Conservation (phyloP, 2,113 vertebrate genomes). For the Chaetura pelagica region DNA sequence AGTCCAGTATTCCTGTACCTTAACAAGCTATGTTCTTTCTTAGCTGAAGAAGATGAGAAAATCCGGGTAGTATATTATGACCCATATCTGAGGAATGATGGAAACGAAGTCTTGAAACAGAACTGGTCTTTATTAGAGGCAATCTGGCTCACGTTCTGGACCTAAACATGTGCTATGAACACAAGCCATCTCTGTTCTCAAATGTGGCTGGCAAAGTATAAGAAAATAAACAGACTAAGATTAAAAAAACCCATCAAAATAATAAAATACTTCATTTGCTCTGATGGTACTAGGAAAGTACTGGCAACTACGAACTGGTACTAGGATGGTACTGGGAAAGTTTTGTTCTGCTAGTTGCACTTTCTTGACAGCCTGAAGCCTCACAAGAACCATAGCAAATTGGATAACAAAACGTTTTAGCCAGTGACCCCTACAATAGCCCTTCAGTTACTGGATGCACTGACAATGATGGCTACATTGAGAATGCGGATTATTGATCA, state of each 20-base stretch:
- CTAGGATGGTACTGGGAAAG: too few relatives aligned
- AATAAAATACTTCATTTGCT: not conserved
- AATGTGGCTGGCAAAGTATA: not conserved
- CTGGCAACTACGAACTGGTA: too few relatives aligned
- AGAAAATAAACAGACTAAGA: not conserved
- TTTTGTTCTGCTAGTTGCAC: fast-evolving
- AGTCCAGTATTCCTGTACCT: not conserved
- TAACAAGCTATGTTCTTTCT: not conserved
- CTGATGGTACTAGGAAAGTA: fast-evolving
- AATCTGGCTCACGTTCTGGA: not conserved
- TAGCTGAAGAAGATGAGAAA: not conserved
- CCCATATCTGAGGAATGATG: fast-evolving
- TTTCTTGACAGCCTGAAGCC: not conserved
- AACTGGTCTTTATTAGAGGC: not conserved
- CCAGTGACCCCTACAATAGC: not conserved
- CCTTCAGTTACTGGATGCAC: too few relatives aligned
- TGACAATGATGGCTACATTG: too few relatives aligned
- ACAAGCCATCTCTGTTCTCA: not conserved
- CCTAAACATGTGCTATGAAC: not conserved
- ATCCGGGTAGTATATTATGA: not conserved
- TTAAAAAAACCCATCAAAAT: not conserved
- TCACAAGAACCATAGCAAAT: not conserved
- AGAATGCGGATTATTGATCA: not conserved
- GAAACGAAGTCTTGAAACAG: not conserved
- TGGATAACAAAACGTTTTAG: not conserved